These are phyloP conservation scores for Megalonaias nervosa DNA, from an alignment of 1,140 invertebrate genomes.

Conservation along the genomic window DNA sequence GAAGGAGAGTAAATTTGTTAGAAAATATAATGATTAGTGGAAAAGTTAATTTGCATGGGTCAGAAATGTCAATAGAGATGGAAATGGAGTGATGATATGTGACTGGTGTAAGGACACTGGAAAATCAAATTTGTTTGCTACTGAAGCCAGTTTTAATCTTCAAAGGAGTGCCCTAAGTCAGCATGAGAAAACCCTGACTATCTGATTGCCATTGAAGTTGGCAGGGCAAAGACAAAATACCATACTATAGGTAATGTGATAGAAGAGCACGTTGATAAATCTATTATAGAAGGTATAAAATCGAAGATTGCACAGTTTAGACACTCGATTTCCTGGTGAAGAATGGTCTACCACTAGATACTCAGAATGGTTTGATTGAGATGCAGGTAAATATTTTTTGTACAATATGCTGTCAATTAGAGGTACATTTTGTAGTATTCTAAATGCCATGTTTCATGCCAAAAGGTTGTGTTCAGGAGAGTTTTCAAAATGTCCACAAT, in stretches of 20 bases:
- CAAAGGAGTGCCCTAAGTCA: background rate
- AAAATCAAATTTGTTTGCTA: constrained; percentile 6
- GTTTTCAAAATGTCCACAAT: too few relatives aligned
- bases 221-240: background rate
- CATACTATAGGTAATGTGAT: background rate
- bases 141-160: constrained; percentile 2
- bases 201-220: background rate
- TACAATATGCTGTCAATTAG: too few relatives aligned
- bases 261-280: background rate
- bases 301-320: background rate
- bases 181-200: background rate
- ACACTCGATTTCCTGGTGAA: too few relatives aligned
- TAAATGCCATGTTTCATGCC: too few relatives aligned
- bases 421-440: too few relatives aligned
- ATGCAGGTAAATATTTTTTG: too few relatives aligned
- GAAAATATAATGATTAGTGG: too few relatives aligned
- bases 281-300: background rate
- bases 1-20: too few relatives aligned
- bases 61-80: constrained; percentile 6
- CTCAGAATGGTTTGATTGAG: too few relatives aligned
- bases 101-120: constrained; percentile 4
- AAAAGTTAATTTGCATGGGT: too few relatives aligned
- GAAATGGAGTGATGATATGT: background rate
- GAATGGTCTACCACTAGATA: too few relatives aligned
- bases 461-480: too few relatives aligned